Percentiles rank a stretch among this genome's conserved stretches.
phyloP scores from a whole-genome alignment of 2,113 vertebrate species.

The Serilophus lunatus region DNA sequence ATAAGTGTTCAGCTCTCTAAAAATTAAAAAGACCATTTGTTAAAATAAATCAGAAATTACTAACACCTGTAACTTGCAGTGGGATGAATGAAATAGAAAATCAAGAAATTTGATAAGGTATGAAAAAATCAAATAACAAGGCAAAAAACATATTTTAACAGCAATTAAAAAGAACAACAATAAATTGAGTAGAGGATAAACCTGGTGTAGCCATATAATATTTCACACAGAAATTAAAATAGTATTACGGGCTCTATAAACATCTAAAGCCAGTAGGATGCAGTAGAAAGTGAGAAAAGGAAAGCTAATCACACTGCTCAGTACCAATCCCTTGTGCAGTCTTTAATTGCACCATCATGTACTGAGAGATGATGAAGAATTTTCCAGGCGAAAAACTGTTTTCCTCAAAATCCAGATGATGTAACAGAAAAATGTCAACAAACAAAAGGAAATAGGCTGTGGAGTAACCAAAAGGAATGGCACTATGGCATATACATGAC shows the following conservation, averaged over 20 bases:
- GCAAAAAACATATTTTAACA: not conserved
- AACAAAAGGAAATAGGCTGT: not conserved
- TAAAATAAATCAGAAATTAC: not conserved
- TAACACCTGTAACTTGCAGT: not conserved
- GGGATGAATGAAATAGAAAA: not conserved
- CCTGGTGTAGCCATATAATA: not conserved
- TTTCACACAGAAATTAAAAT: not conserved
- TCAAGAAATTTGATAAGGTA: not conserved
- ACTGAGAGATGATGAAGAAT: not conserved
- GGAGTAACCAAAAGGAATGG: not conserved
- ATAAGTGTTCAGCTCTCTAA: not conserved
- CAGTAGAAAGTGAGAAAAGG: not conserved
- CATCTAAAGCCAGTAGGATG: not conserved
- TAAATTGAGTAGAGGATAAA: not conserved
- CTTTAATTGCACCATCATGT: not conserved
- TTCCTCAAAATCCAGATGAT: not conserved
- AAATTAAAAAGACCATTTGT: not conserved
- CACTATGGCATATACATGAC: accelerated
- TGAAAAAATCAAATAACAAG: not conserved
- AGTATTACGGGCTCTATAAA: not conserved
- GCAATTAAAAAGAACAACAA: not conserved
- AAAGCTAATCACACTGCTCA: not conserved
- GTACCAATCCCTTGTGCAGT: not conserved
- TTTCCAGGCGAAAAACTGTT: not conserved
- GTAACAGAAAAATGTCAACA: not conserved